phyloP scores from a whole-genome alignment of 2,888 invertebrate species.

The Altica lythri region DNA sequence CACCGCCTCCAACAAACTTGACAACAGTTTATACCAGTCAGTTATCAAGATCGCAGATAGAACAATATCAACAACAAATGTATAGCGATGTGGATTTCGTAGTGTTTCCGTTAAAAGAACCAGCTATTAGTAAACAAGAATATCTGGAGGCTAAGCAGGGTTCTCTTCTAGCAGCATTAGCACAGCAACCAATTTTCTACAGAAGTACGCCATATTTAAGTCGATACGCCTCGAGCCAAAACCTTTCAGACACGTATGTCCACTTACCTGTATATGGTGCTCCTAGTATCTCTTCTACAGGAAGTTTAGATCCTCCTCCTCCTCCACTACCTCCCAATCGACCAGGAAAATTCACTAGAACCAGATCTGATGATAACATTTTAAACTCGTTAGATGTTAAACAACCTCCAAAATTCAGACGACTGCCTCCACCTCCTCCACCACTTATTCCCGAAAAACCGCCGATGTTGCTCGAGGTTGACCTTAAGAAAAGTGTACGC shows the following conservation, averaged over 20 bases:
- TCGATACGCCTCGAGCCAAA: constrained; percentile 80
- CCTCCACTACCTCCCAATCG: constrained; percentile 68
- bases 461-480: constrained; percentile 29
- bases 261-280: constrained; percentile 74
- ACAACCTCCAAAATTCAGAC: constrained; percentile 61
- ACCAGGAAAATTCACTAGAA: constrained; percentile 66
- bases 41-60: constrained; percentile 75
- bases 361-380: constrained; percentile 82
- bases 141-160: constrained; percentile 88
- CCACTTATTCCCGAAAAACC: constrained; percentile 53
- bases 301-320: constrained; percentile 67
- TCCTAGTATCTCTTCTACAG: constrained; percentile 69
- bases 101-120: constrained; percentile 88
- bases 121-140: constrained; percentile 87
- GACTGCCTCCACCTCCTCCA: constrained; percentile 61
- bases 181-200: constrained; percentile 73
- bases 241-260: constrained; percentile 75
- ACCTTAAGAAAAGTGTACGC: constrained; percentile 34
- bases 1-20: constrained; percentile 68
- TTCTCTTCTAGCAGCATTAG: constrained; percentile 69
- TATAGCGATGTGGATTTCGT: constrained; percentile 92
- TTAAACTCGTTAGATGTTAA: constrained; percentile 68
- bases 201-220: constrained; percentile 82
- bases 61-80: constrained; percentile 86
- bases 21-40: constrained; percentile 75